Evolutionary conservation across 2,797 vertebrate species (phyloP), one percentile per base, ranked within the genome.

Genomic region (Chaunax sp.): DNA sequence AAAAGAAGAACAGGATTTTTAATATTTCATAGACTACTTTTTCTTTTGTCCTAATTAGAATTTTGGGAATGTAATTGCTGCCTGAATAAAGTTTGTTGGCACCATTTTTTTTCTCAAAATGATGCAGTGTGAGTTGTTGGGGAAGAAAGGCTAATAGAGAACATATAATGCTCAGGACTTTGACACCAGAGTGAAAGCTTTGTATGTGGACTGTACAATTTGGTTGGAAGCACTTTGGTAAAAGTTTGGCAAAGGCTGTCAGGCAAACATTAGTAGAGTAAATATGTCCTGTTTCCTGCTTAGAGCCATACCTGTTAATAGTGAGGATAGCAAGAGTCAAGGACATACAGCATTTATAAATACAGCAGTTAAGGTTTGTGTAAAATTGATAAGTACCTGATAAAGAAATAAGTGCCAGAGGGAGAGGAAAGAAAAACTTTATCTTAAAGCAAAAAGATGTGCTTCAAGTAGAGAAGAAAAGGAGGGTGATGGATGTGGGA

Each of bases 341-440:
- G n/a, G n/a, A n/a, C n/a, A n/a, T n/a, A n/a, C n/a, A n/a, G n/a
- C n/a, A n/a, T n/a, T n/a, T 10, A 25, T 56, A 15, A 47, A 33
- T 35, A 3, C 2, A 47, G 57, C 18, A 51, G 14, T n/a, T 2
- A 30, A 3, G 18, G 12, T 14, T 18, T 40, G 5, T 54, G 18
- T 55, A 47, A 41, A 71, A 14, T 13, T 3, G 1, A 65, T n/a
- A 46, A 9, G 22, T 43, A 25, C 46, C 50, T 12, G 12, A 55
- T 23, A n/a, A n/a, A n/a, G n/a, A 60, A 43, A 64, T 8, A 53
- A 53, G 23, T 68, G 33, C 3, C 6, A 35, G 23, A 33, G 5
- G 30, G 20, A 43, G 47, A 35, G 1, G 8, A 51, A 51, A 65
- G n/a, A 13, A 15, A 72, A 55, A 35, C 78, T 75, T 58, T 33